phyloP scores from a whole-genome alignment of 2,888 invertebrate genomes.

The Drosophila birchii region DNA sequence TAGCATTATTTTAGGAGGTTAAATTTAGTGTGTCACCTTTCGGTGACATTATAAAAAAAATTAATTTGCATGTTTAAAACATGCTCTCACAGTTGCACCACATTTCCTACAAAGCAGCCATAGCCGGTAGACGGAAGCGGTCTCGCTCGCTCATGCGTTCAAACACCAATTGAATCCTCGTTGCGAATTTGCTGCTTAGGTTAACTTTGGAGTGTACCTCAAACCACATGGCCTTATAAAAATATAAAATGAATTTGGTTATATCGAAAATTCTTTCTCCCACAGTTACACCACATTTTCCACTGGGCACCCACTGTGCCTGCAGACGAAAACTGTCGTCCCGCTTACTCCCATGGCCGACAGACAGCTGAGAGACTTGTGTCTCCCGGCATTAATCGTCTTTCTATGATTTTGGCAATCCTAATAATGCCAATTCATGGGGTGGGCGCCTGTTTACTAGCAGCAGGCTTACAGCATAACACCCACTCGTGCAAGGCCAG shows the following conservation, averaged over 20 bases:
- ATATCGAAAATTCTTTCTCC: neutral
- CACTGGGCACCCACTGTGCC: neutral
- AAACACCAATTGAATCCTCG: too few relatives aligned
- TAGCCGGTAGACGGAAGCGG: too few relatives aligned
- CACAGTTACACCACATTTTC: neutral
- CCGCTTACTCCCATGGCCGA: conserved; percentile 45
- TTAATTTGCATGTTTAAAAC: too few relatives aligned
- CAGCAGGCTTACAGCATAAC: conserved; percentile 67
- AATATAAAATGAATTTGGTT: neutral
- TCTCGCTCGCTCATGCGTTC: too few relatives aligned
- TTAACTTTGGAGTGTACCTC: too few relatives aligned
- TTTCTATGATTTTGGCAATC: conserved; percentile 80
- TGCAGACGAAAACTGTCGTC: conserved; percentile 4
- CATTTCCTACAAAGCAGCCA: too few relatives aligned
- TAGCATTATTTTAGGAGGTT: neutral
- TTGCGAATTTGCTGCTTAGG: too few relatives aligned
- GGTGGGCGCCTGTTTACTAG: conserved; percentile 80
- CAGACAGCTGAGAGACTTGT: conserved; percentile 1
- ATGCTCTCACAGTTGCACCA: too few relatives aligned
- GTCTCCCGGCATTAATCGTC: conserved; percentile 67
- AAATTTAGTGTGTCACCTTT: neutral
- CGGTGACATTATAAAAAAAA: neutral
- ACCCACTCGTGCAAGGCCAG: conserved; percentile 16
- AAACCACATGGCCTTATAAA: too few relatives aligned
- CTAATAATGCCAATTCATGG: conserved; percentile 79